Base-by-base conservation (phyloP, 1,140 invertebrate genomes). In the Eurosta solidaginis region DNA sequence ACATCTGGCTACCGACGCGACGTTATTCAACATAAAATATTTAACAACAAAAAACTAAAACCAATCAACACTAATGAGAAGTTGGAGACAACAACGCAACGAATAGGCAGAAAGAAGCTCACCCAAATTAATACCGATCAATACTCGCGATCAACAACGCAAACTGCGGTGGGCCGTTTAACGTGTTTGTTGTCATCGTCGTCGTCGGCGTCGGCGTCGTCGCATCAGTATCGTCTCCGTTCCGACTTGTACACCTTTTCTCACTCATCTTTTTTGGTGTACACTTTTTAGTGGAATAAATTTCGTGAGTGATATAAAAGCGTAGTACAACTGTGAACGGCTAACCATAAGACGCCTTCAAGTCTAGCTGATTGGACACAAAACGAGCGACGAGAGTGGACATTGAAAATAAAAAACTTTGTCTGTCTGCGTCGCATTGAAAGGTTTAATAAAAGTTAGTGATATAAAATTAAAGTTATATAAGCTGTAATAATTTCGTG, bases 291-390 rank as follows among this genome's bases (percentile, higher is more conserved):
- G 36, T 40, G 59, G 59, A 68, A 68, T 68, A 40, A 33, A 68
- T 68, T 68, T 68, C 33, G n/a, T 74, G 40, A 22, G 73, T 29
- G 73, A 74, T 86, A 86, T 86, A 86, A 83, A 86, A 86, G 78
- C 85, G 76, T 81, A 80, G 50, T 80, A 45, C 80, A 79, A 77
- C 81, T 81, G 25, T 68, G 75, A 81, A 82, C 81, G 81, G 79
- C 76, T 77, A 81, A 84, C 80, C 86, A 87, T 85, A 87, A 86
- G 86, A 87, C 86, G 86, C 84, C 86, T 87, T 86, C 83, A 87
- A 85, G 86, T 87, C 86, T 87, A 87, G 84, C 85, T 87, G 52
- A 82, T 84, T 85, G 83, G 82, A 83, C 81, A 82, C n/a, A n/a
- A n/a, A n/a, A n/a, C 82, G 82, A 86, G 82, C 86, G 85, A 82